Percentiles rank a stretch among this genome's conserved stretches.
Conservation (phyloP, 2,888 invertebrate species). For the Sicus ferrugineus region DNA sequence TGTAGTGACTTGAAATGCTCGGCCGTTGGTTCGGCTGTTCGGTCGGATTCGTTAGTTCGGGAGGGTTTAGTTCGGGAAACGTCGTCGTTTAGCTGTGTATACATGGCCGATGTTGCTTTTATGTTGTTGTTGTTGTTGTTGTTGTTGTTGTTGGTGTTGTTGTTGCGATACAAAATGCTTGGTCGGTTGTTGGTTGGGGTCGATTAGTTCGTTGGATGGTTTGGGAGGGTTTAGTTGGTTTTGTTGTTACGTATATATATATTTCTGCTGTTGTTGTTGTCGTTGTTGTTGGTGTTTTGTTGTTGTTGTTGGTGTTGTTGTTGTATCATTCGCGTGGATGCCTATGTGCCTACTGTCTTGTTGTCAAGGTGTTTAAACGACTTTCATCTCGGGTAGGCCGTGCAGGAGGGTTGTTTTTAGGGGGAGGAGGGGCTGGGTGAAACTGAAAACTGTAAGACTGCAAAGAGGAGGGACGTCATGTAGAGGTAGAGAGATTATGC, state of each 20-base stretch:
- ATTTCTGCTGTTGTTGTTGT: neutral
- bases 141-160: constrained; percentile 26
- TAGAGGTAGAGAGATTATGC: too few relatives aligned
- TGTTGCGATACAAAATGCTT: too few relatives aligned
- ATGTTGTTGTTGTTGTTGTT: constrained; percentile 29
- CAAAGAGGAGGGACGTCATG: too few relatives aligned
- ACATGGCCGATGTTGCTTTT: constrained; percentile 21
- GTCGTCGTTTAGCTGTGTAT: constrained; percentile 15
- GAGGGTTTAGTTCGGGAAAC: constrained; percentile 24
- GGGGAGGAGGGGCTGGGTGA: too few relatives aligned
- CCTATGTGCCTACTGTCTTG: too few relatives aligned
- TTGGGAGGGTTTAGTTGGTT: neutral
- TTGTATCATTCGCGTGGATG: neutral
- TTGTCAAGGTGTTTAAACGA: too few relatives aligned
- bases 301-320: neutral
- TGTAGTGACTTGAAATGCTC: neutral
- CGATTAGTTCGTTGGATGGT: neutral
- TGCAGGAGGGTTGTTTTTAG: too few relatives aligned
- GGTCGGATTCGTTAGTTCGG: neutral
- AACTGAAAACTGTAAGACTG: too few relatives aligned
- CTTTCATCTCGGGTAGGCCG: too few relatives aligned
- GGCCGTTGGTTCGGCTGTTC: neutral
- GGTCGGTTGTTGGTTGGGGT: too few relatives aligned
- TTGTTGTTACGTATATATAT: too few relatives aligned
- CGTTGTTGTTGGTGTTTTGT: neutral